A percentile compares a stretch with the other conserved stretches of the same genome.
Evolutionary conservation across 2,888 invertebrate species (phyloP).

Genomic region (Athalia cordata): DNA sequence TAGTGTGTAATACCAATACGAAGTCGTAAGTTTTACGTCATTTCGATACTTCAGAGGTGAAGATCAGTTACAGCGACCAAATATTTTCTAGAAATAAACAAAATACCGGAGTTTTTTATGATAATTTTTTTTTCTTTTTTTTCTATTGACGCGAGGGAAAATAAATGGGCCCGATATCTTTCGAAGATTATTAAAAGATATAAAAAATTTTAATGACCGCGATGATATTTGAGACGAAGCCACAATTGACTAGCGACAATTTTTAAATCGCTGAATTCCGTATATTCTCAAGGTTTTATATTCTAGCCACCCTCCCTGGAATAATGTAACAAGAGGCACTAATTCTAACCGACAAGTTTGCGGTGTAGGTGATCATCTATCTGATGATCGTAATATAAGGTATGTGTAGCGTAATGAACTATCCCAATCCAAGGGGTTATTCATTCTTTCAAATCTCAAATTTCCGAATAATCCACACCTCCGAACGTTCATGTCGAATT

Average conservation of each 20-base stretch:
- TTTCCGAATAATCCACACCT: constrained; percentile 34
- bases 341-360: constrained; percentile 33
- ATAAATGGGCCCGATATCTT: not conserved
- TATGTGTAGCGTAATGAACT: constrained; percentile 28
- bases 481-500: constrained; percentile 31
- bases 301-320: not conserved
- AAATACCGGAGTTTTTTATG: not conserved
- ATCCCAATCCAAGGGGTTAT: constrained; percentile 11
- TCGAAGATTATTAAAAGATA: not conserved
- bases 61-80: constrained; percentile 29
- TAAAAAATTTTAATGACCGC: constrained; percentile 37
- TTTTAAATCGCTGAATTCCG: constrained; percentile 26
- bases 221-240: constrained; percentile 34
- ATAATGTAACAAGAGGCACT: not conserved
- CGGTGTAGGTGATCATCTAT: not conserved
- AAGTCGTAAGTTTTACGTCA: not conserved
- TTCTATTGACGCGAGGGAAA: constrained; percentile 1
- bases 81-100: constrained; percentile 14
- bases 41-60: not conserved
- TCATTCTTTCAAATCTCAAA: constrained; percentile 30
- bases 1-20: not conserved
- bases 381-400: not conserved
- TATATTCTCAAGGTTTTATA: constrained; percentile 16
- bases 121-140: not conserved
- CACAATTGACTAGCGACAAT: constrained; percentile 37